phyloP scores from a whole-genome alignment of 2,113 vertebrate genomes.

The Dromas ardeola region DNA sequence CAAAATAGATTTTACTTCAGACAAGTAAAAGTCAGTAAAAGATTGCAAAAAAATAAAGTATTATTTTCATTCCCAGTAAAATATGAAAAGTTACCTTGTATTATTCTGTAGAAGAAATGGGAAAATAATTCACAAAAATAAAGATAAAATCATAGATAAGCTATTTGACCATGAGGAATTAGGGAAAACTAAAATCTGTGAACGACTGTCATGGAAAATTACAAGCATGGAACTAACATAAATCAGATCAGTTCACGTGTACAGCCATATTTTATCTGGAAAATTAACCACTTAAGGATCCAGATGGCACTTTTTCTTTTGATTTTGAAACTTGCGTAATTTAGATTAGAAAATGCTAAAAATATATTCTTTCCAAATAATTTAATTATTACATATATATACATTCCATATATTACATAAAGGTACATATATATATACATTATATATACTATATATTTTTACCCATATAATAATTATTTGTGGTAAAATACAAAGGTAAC shows the following conservation, averaged over 20 bases:
- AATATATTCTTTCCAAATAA: background rate
- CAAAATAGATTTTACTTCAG: background rate
- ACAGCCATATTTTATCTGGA: background rate
- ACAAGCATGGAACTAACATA: background rate
- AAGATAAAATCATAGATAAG: background rate
- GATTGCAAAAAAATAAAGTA: background rate
- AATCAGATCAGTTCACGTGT: background rate
- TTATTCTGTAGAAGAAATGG: background rate
- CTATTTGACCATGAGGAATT: background rate
- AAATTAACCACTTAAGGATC: background rate
- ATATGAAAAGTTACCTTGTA: background rate
- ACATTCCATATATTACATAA: background rate
- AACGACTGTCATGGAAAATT: background rate
- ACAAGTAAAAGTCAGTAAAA: background rate
- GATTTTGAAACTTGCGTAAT: background rate
- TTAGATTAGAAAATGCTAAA: background rate
- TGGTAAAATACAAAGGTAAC: background rate
- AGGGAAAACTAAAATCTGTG: background rate
- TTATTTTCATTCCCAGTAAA: background rate
- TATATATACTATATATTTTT: background rate
- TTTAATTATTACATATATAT: background rate
- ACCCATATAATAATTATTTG: background rate
- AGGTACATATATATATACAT: background rate
- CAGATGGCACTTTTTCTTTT: background rate
- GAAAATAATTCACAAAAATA: background rate